These are phyloP conservation scores for Percopsis omiscomaycus DNA, from an alignment of 2,797 vertebrate species.

Conservation along the genomic window DNA sequence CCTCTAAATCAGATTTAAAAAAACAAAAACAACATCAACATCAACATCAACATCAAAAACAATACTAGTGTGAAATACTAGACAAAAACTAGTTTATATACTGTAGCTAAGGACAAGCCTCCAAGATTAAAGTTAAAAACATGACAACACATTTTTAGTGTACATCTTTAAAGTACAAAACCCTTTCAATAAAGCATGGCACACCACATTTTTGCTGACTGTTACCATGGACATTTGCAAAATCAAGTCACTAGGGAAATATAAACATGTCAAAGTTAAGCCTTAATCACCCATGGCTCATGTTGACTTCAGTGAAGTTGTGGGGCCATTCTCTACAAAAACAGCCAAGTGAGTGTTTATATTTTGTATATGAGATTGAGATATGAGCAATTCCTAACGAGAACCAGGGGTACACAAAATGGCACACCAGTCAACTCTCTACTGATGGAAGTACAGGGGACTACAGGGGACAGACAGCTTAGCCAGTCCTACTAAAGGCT, in stretches of 20 bases:
- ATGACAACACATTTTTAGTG: no score
- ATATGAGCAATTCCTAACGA: constrained; percentile 30
- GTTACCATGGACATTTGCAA: constrained; percentile 1
- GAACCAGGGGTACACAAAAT: constrained; percentile 38
- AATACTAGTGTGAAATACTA: no score
- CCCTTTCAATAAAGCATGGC: constrained; percentile 19
- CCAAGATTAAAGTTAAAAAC: no score
- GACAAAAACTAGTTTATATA: no score
- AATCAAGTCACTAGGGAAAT: constrained; percentile 7
- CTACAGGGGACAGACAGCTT: constrained; percentile 13
- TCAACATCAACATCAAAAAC: no score
- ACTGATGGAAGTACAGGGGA: constrained; percentile 39
- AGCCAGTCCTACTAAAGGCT: constrained; percentile 42
- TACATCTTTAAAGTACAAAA: constrained; percentile 24
- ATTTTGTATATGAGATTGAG: constrained; percentile 16
- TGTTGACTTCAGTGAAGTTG: constrained; percentile 16
- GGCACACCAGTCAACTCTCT: constrained; percentile 31
- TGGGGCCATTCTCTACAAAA: constrained; percentile 14
- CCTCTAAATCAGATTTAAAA: no score
- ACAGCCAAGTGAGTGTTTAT: neutral
- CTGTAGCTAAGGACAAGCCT: no score
- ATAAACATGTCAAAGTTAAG: neutral
- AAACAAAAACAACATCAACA: no score
- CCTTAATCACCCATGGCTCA: neutral
- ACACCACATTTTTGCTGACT: neutral